These are phyloP conservation scores for Pseudomyrmex concolor DNA, from an alignment of 1,140 invertebrate species.

Conservation along the genomic window DNA sequence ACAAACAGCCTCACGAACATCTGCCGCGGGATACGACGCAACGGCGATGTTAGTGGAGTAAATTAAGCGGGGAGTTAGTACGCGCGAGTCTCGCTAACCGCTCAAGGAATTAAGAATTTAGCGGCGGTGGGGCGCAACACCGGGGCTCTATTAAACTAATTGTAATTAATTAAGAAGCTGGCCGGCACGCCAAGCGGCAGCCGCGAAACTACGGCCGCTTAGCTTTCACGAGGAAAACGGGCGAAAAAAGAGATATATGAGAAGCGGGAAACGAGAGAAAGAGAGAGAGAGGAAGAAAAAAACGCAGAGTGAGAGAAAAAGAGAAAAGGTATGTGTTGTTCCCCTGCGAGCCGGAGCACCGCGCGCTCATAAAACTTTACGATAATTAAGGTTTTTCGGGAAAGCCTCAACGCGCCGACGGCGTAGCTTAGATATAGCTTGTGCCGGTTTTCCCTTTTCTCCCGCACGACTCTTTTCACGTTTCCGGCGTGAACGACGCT, in stretches of 20 bases:
- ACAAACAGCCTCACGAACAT: slow-evolving; percentile 99
- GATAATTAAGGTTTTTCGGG: slow-evolving; percentile 67
- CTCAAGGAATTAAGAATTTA: slow-evolving; percentile 81
- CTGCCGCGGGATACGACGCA: slow-evolving; percentile 86
- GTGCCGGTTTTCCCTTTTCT: slow-evolving; percentile 8
- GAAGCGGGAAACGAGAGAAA: slow-evolving; percentile 1
- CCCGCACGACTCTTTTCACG: background rate
- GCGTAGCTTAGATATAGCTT: slow-evolving; percentile 32
- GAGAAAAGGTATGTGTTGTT: slow-evolving; percentile 23
- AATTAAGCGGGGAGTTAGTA: slow-evolving; percentile 67
- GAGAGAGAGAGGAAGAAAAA: background rate
- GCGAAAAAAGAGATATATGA: slow-evolving; percentile 30
- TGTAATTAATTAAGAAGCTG: slow-evolving; percentile 83
- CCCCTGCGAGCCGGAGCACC: slow-evolving; percentile 16
- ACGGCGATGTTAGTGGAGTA: slow-evolving; percentile 64
- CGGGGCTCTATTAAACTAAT: slow-evolving; percentile 82
- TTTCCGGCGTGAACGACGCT: slow-evolving; percentile 20
- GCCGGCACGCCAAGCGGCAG: slow-evolving; percentile 41
- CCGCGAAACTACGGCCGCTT: slow-evolving; percentile 37
- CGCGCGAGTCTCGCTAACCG: slow-evolving; percentile 53
- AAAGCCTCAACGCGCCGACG: slow-evolving; percentile 30
- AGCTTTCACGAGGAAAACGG: slow-evolving; percentile 33
- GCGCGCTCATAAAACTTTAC: slow-evolving; percentile 70
- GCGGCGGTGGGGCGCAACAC: slow-evolving; percentile 66
- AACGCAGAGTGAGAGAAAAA: background rate